phyloP scores from a whole-genome alignment of 2,113 vertebrate species.

The Lophius piscatorius region DNA sequence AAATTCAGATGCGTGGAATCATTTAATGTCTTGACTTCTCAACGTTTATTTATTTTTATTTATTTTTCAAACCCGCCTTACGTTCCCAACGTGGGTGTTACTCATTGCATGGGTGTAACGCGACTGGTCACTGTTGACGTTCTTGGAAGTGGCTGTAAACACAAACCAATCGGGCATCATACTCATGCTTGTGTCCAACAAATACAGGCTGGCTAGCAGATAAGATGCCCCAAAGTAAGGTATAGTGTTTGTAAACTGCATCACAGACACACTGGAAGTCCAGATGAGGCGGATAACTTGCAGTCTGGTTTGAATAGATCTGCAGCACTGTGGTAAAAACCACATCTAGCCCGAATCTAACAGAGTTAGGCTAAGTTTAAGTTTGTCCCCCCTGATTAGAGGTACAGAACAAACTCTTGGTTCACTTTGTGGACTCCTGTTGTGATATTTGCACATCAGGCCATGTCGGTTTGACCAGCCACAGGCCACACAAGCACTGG shows the following conservation, averaged over 20 bases:
- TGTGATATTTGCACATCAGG: neutral
- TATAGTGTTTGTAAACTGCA: neutral
- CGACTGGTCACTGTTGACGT: slow-evolving; percentile 12
- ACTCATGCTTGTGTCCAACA: neutral
- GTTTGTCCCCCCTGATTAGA: neutral
- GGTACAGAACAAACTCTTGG: neutral
- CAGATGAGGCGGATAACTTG: neutral
- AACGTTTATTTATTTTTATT: neutral
- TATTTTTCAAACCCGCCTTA: neutral
- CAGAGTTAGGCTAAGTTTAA: too few relatives aligned
- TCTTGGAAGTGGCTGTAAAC: neutral
- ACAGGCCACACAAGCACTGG: too few relatives aligned
- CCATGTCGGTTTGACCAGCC: too few relatives aligned
- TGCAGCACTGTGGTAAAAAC: neutral
- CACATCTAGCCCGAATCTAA: too few relatives aligned
- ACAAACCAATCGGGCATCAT: neutral
- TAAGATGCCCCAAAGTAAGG: neutral
- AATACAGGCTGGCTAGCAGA: neutral
- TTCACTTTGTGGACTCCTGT: neutral
- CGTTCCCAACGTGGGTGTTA: neutral
- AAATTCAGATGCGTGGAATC: too few relatives aligned
- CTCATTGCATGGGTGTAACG: slow-evolving; percentile 22
- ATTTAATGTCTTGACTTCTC: neutral
- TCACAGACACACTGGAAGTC: neutral
- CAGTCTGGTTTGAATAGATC: neutral